A percentile compares a stretch with the other conserved stretches of the same genome.
phyloP scores from a whole-genome alignment of 1,140 invertebrate species.

The Zaprionus camerounensis region DNA sequence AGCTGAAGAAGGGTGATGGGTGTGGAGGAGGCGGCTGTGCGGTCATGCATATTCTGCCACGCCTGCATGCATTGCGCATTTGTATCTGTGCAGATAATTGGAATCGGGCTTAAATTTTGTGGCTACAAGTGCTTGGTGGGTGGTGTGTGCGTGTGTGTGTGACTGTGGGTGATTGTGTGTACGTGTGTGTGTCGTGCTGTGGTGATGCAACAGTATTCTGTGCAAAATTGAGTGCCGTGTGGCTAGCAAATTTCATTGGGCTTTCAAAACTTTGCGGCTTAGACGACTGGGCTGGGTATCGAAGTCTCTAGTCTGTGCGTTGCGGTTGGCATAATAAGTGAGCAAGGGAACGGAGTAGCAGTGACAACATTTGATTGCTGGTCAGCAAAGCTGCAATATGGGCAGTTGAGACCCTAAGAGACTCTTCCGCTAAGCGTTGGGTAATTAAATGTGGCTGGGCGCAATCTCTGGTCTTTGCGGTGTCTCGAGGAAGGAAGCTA shows the following conservation, averaged over 20 bases:
- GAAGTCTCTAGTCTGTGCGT: constrained; percentile 30
- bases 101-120: constrained; percentile 81
- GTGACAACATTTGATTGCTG: constrained; percentile 40
- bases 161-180: constrained; percentile 17
- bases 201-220: constrained; percentile 41
- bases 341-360: background rate
- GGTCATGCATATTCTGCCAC: constrained; percentile 55
- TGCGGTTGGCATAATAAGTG: constrained; percentile 45
- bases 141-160: constrained; percentile 12
- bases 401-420: background rate
- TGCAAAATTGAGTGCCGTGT: constrained; percentile 77
- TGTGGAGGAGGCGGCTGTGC: constrained; percentile 13
- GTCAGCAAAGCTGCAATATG: constrained; percentile 6
- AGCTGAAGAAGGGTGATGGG: background rate
- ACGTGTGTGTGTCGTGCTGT: constrained; percentile 24
- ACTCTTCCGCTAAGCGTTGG: constrained; percentile 11
- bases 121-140: constrained; percentile 59
- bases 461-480: constrained; percentile 4
- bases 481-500: background rate
- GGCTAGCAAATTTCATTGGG: constrained; percentile 73
- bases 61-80: constrained; percentile 56
- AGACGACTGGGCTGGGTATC: constrained; percentile 12
- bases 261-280: constrained; percentile 80
- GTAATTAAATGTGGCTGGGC: constrained; percentile 33
- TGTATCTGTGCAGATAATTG: constrained; percentile 78